These are phyloP conservation scores for Acleris holmiana DNA, from an alignment of 2,888 invertebrate species.

Conservation along the genomic window DNA sequence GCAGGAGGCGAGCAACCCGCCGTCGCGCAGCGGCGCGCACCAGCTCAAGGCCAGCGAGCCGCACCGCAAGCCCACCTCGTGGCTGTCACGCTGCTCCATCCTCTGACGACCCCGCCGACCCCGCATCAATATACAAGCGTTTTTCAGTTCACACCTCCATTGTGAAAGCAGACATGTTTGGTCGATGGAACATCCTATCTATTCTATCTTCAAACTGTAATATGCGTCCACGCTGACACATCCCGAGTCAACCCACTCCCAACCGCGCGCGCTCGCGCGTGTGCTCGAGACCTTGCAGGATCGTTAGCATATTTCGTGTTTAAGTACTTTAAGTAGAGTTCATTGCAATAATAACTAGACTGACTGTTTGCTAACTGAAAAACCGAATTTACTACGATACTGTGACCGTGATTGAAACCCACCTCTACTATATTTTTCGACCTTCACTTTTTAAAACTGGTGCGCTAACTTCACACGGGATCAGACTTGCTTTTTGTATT, in stretches of 20 bases:
- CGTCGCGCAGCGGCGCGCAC: slow-evolving; percentile 89
- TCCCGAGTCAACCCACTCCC: slow-evolving; percentile 18
- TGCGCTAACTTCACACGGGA: slow-evolving; percentile 63
- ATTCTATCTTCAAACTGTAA: slow-evolving; percentile 11
- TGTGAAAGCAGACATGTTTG: slow-evolving; percentile 23
- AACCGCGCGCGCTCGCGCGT: slow-evolving; percentile 1
- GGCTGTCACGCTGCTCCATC: slow-evolving; percentile 94
- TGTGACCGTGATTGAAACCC: slow-evolving; percentile 48
- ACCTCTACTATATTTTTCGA: slow-evolving; percentile 77
- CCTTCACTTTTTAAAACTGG: slow-evolving; percentile 65
- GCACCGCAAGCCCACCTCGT: slow-evolving; percentile 91
- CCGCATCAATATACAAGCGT: slow-evolving; percentile 44
- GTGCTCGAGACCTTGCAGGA: slow-evolving; percentile 25
- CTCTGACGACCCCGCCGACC: slow-evolving; percentile 88
- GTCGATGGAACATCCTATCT: slow-evolving; percentile 5
- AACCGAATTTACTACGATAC: slow-evolving; percentile 34
- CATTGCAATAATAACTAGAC: slow-evolving; percentile 29
- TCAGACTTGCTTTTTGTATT: slow-evolving; percentile 82
- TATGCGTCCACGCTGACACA: slow-evolving; percentile 22
- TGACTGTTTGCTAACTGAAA: slow-evolving; percentile 34
- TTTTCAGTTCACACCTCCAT: slow-evolving; percentile 32
- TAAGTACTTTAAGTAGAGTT: slow-evolving; percentile 12
- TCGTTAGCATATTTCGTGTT: slow-evolving; percentile 27
- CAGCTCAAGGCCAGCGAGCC: slow-evolving; percentile 91
- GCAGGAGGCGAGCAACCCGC: slow-evolving; percentile 95